Base-by-base conservation (phyloP, 2,113 vertebrate species). In the Amia ocellicauda region DNA sequence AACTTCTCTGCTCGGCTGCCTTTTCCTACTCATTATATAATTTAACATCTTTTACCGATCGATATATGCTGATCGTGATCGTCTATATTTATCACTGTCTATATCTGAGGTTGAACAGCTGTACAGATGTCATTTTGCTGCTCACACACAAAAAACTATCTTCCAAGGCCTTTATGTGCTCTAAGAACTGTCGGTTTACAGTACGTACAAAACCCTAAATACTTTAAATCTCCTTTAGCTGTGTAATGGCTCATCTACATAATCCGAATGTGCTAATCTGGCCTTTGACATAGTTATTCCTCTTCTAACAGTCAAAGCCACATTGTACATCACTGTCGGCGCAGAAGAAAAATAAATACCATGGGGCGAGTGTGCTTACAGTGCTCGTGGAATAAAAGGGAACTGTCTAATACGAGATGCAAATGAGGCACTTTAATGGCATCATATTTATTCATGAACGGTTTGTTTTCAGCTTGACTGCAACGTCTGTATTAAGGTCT, bases 261-360 rank as follows among this genome's bases (percentile, higher is more conserved):
- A 63, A 74, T 66, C 63, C 13, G 64, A 43, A 22, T 17, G 41
- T 9, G 40, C 40, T 69, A 72, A 65, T 72, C 62, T 60, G 29
- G 29, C 19, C 52, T 69, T 54, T 52, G 50, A 58, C 43, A 13
- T 28, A 67, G 27, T 23, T 54, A 50, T 61, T 61, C 60, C 56
- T 51, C 17, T 45, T 49, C 63, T 29, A 17, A 40, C 54, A 49
- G 31, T 56, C 43, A 19, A 19, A 20, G 50, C 50, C 20, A 9
- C 50, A 22, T 10, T 52, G 50, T 52, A 22, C 9, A 22, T 19
- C 50, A 17, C 19, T 8, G 51, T 54, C 51, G 26, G 23, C 2
- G 51, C 4, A 7, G 5, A 26, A 56, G 16, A 19, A 26, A 19
- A 11, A n/a, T n/a, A n/a, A 9, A 26, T 17, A n/a, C 53, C 19